phyloP scores from a whole-genome alignment of 2,113 vertebrate species.

The Hystrix brachyura region DNA sequence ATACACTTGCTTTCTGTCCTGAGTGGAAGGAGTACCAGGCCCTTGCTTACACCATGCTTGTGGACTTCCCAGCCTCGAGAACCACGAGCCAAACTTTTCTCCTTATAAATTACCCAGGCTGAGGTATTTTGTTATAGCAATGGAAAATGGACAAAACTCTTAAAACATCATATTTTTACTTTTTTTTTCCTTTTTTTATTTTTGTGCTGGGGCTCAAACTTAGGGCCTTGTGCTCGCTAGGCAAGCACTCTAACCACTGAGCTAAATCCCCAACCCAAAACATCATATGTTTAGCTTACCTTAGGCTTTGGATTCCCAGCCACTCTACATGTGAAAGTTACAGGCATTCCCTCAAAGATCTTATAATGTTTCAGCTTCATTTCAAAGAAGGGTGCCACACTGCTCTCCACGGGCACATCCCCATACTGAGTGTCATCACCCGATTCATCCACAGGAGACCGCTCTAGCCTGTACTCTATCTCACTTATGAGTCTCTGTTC shows the following conservation, averaged over 20 bases:
- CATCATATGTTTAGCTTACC: slow-evolving; percentile 86
- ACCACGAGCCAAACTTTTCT: neutral
- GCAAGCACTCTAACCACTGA: too few species aligned
- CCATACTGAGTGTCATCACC: slow-evolving; percentile 94
- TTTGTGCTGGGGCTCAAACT: too few species aligned
- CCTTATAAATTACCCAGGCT: neutral
- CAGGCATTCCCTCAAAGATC: slow-evolving; percentile 97
- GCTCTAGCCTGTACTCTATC: slow-evolving; percentile 97
- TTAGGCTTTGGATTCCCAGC: slow-evolving; percentile 96
- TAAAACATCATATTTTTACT: neutral
- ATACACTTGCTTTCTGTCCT: neutral
- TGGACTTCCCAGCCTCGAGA: neutral
- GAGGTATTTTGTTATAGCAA: neutral
- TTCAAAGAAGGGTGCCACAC: slow-evolving; percentile 91
- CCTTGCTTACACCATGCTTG: neutral
- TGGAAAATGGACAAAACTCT: neutral
- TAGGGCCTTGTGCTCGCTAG: too few species aligned
- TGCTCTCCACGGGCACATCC: slow-evolving; percentile 86
- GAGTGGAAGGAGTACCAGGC: too few species aligned
- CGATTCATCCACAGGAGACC: slow-evolving; percentile 96
- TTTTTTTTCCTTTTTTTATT: too few species aligned
- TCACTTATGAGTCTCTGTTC: slow-evolving; percentile 99
- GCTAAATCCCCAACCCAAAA: neutral
- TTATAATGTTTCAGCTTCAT: slow-evolving; percentile 97
- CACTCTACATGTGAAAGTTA: slow-evolving; percentile 96